Conservation (phyloP, 2,888 invertebrate genomes). For the Selenia dentaria region DNA sequence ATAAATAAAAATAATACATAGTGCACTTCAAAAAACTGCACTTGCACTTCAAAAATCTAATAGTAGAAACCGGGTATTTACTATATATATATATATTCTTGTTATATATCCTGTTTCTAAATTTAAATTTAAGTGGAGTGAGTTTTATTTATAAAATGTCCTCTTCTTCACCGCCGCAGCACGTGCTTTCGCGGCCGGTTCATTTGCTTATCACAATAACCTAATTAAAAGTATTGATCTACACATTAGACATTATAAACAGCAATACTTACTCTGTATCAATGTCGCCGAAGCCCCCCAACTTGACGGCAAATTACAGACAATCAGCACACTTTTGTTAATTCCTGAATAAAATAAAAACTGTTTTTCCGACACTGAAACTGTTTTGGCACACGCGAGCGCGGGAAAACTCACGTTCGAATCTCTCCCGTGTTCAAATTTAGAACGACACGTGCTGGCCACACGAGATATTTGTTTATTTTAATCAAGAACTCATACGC, state of each 20-base stretch:
- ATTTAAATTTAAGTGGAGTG: too few species aligned
- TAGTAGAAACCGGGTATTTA: too few species aligned
- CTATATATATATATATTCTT: too few species aligned
- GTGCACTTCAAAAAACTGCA: too few species aligned
- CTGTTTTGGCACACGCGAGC: conserved; percentile 37
- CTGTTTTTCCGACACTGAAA: conserved; percentile 35
- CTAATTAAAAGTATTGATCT: background rate
- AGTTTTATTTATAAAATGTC: too few species aligned
- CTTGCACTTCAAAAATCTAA: too few species aligned
- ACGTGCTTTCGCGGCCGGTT: background rate
- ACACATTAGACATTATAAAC: background rate
- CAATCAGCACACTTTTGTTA: conserved; percentile 7
- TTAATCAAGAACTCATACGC: conserved; percentile 35
- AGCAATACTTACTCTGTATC: conserved; percentile 44
- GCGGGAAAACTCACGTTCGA: conserved; percentile 49
- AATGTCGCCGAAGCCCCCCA: conserved; percentile 38
- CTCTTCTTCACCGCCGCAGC: too few species aligned
- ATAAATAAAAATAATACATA: too few species aligned
- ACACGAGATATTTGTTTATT: conserved; percentile 33
- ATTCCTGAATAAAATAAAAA: conserved; percentile 17
- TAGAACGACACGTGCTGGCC: conserved; percentile 52
- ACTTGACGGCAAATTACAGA: conserved; percentile 22
- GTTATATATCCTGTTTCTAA: too few species aligned
- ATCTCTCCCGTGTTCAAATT: conserved; percentile 55
- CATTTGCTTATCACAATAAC: conserved; percentile 4